Percentiles rank a stretch among this genome's conserved stretches.
Conservation (phyloP, 2,797 vertebrate species). For the Gambelia wislizenii region DNA sequence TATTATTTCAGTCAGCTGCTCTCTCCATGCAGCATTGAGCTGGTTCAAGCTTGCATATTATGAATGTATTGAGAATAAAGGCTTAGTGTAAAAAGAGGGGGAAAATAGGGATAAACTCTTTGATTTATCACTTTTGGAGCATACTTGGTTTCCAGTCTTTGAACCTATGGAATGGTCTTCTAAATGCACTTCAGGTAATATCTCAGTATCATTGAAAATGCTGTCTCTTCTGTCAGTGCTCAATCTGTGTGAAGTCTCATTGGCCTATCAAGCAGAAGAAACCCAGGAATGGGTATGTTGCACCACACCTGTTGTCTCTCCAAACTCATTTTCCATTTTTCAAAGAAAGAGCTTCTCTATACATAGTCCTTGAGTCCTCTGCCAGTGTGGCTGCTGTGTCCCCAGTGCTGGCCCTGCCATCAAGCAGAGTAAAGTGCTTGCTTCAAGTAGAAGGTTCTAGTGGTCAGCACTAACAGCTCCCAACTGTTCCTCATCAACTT, state of each 20-base stretch:
- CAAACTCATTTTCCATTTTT: not conserved
- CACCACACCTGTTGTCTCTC: not conserved
- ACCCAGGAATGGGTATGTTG: not conserved
- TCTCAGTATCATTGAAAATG: not conserved
- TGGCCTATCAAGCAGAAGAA: not conserved
- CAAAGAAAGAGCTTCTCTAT: not conserved
- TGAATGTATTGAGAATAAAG: conserved; percentile 2
- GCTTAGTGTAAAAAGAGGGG: not conserved
- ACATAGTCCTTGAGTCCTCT: not conserved
- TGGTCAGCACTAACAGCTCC: too few relatives aligned
- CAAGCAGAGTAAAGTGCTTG: too few relatives aligned
- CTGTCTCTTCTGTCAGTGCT: not conserved
- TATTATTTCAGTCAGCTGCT: conserved; percentile 14
- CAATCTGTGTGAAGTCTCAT: not conserved
- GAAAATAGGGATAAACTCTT: not conserved
- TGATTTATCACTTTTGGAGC: conserved; percentile 3
- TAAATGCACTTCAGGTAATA: not conserved
- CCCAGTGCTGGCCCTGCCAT: not conserved
- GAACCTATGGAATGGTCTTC: not conserved
- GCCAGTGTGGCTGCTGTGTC: not conserved
- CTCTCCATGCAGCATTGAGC: not conserved
- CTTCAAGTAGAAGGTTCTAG: too few relatives aligned
- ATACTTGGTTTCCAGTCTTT: conserved; percentile 5
- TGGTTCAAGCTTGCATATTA: conserved; percentile 11
- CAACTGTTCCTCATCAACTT: too few relatives aligned